A percentile compares a stretch with the other conserved stretches of the same genome.
These are phyloP conservation scores for Caranx ignobilis DNA, from an alignment of 2,113 vertebrate species.

Conservation along the genomic window DNA sequence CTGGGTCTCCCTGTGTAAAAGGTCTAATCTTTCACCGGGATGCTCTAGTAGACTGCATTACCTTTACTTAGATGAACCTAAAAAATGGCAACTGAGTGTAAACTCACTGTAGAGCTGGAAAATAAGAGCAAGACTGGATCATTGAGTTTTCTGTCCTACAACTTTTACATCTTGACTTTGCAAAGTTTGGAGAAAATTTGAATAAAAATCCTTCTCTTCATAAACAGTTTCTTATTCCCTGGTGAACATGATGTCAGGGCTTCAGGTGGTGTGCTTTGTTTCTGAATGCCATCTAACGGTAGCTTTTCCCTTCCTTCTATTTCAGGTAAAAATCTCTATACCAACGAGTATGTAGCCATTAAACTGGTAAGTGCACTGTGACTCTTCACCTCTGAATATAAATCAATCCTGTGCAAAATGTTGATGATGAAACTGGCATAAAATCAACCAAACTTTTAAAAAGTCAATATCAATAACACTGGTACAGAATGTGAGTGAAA, in stretches of 20 bases:
- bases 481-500: background rate
- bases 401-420: background rate
- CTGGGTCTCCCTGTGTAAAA: background rate
- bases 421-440: background rate
- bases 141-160: background rate
- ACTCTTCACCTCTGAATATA: background rate
- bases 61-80: background rate
- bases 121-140: background rate
- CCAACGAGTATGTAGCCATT: slow-evolving; percentile 99
- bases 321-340: slow-evolving; percentile 99
- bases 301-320: slow-evolving; percentile 55
- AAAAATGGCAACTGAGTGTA: background rate
- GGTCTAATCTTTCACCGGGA: background rate
- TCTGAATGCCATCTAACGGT: slow-evolving; percentile 15
- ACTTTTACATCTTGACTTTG: background rate
- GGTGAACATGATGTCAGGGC: background rate
- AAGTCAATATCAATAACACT: background rate
- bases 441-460: background rate
- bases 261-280: background rate
- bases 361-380: slow-evolving; percentile 92
- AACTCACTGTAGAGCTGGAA: background rate
- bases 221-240: background rate
- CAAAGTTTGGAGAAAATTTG: background rate
- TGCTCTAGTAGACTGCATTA: background rate
- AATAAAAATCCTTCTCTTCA: background rate